These are phyloP conservation scores for Percopsis transmontana DNA, from an alignment of 2,113 vertebrate species.

Conservation along the genomic window DNA sequence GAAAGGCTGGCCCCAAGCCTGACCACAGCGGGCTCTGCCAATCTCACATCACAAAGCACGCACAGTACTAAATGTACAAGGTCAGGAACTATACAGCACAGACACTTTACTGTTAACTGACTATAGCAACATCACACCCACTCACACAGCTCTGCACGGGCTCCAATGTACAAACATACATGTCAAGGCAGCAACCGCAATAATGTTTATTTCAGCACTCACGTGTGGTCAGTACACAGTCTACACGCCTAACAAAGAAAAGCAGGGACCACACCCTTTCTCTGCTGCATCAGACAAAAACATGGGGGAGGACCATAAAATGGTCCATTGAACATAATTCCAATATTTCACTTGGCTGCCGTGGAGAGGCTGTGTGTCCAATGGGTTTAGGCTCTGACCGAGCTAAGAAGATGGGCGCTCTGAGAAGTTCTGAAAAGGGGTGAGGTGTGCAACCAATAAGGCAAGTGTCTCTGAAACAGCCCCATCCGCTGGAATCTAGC, in stretches of 20 bases:
- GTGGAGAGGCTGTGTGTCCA: constrained; percentile 20
- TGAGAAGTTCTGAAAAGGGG: background rate
- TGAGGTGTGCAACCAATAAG: background rate
- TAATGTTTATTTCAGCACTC: constrained; percentile 17
- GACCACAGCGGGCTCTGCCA: constrained; percentile 39
- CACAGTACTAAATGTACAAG: constrained; percentile 24
- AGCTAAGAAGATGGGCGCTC: background rate
- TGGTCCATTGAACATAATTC: constrained; percentile 38
- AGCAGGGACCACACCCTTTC: constrained; percentile 56
- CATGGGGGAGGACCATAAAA: constrained; percentile 20
- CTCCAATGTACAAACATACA: constrained; percentile 28
- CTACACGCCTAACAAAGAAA: constrained; percentile 27
- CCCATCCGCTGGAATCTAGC: constrained; percentile 53
- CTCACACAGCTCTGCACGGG: constrained; percentile 7
- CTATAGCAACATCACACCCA: background rate
- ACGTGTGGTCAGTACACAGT: constrained; percentile 14
- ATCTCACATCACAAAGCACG: constrained; percentile 17
- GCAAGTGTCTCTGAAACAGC: constrained; percentile 30
- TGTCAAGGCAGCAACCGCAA: constrained; percentile 17
- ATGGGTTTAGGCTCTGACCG: background rate
- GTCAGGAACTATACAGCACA: constrained; percentile 19
- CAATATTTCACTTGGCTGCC: constrained; percentile 49
- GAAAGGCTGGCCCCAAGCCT: constrained; percentile 40
- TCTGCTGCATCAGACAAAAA: constrained; percentile 61
- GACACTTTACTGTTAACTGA: constrained; percentile 3